phyloP scores from a whole-genome alignment of 1,140 invertebrate species.

The Zaprionus capensis region DNA sequence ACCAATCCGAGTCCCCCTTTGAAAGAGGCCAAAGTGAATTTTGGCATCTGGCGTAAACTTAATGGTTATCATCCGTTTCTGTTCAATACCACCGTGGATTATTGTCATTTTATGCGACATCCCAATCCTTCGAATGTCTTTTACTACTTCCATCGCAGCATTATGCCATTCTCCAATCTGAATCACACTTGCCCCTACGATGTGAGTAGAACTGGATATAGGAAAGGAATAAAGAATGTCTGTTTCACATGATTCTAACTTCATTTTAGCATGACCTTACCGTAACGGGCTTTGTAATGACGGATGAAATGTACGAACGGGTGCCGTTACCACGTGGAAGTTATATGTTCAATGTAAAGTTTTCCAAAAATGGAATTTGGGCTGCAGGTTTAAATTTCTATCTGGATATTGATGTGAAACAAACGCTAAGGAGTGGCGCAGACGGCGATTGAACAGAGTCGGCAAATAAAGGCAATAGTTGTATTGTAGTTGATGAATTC shows the following conservation, averaged over 20 bases:
- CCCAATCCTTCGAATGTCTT: conserved; percentile 33
- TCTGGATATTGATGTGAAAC: conserved; percentile 13
- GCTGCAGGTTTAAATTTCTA: conserved; percentile 1
- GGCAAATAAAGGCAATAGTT: too few species aligned
- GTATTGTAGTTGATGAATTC: too few species aligned
- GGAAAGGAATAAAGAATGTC: neutral
- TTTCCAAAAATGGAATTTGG: neutral
- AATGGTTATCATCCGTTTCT: conserved; percentile 50
- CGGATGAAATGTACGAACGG: conserved; percentile 26
- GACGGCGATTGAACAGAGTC: neutral
- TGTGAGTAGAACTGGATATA: conserved; percentile 13
- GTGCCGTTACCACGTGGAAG: neutral
- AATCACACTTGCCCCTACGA: conserved; percentile 39
- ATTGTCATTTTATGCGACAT: conserved; percentile 27
- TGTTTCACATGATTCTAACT: neutral
- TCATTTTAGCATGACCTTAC: conserved; percentile 18
- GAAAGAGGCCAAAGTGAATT: neutral
- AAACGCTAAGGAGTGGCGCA: neutral
- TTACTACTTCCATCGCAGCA: conserved; percentile 21
- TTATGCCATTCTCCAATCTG: conserved; percentile 20
- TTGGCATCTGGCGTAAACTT: conserved; percentile 19
- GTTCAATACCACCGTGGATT: conserved; percentile 28
- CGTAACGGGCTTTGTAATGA: conserved; percentile 35
- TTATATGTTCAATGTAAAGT: conserved; percentile 30
- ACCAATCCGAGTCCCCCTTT: neutral